Evolutionary conservation across 2,113 vertebrate species (phyloP).

Genomic region (Eclectus roratus): DNA sequence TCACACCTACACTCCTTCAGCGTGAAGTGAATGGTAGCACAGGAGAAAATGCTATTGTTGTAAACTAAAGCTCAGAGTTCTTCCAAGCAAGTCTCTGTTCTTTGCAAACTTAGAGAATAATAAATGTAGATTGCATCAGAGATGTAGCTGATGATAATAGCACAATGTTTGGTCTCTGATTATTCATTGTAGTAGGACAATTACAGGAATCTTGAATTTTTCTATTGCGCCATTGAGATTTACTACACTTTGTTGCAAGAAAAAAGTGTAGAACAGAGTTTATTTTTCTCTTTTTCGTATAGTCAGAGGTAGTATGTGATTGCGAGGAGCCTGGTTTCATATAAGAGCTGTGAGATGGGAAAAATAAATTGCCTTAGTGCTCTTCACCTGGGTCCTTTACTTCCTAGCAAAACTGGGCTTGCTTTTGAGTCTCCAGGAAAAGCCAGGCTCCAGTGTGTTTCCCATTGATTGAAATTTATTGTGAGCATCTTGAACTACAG

Average conservation of each 20-base stretch:
- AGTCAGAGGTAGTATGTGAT: neutral
- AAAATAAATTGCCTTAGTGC: neutral
- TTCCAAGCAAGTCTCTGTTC: neutral
- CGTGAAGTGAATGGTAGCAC: neutral
- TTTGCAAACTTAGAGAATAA: slow-evolving; percentile 13
- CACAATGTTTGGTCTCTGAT: slow-evolving; percentile 28
- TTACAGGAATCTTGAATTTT: slow-evolving; percentile 15
- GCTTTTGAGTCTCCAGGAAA: neutral
- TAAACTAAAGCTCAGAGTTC: neutral
- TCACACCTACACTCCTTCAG: neutral
- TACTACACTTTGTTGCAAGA: neutral
- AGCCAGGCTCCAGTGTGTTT: neutral
- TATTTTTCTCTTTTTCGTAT: slow-evolving; percentile 9
- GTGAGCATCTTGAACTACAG: neutral
- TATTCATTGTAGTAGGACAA: slow-evolving; percentile 9
- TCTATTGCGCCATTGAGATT: neutral
- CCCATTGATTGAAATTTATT: neutral
- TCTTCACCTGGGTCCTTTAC: neutral
- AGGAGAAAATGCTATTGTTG: neutral
- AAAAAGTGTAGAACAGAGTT: neutral
- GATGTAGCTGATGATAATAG: slow-evolving; percentile 9
- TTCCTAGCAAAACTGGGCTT: neutral
- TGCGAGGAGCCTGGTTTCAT: neutral
- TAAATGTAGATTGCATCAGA: slow-evolving; percentile 47
- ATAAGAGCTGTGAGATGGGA: neutral